Percentiles rank a stretch among this genome's conserved stretches.
Evolutionary conservation across 2,113 vertebrate species (phyloP).

Genomic region (Sinocyclocheilus grahami): DNA sequence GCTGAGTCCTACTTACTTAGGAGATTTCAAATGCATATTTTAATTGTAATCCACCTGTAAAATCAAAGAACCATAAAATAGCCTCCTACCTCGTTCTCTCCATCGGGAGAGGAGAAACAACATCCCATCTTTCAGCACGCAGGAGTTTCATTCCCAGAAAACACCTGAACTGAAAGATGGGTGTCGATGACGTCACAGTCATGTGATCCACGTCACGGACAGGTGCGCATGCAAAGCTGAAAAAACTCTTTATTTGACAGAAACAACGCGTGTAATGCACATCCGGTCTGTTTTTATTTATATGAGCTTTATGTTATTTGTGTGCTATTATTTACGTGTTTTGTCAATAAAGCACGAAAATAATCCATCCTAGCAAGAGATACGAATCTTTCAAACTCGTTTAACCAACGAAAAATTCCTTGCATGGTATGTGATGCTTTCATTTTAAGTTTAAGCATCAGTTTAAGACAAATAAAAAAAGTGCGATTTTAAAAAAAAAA

Average conservation of each 20-base stretch:
- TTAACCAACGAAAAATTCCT: not conserved
- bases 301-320: too few species aligned
- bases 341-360: too few species aligned
- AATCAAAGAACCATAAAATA: not conserved
- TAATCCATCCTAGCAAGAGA: too few species aligned
- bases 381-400: not conserved
- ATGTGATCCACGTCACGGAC: not conserved
- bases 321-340: too few species aligned
- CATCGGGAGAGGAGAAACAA: not conserved
- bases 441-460: not conserved
- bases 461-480: too few species aligned
- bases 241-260: not conserved
- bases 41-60: not conserved
- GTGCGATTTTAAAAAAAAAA: too few species aligned
- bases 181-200: constrained; percentile 17
- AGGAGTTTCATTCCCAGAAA: not conserved
- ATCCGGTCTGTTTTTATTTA: not conserved
- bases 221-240: not conserved
- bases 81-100: not conserved
- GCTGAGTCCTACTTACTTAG: not conserved
- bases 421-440: not conserved
- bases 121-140: constrained; percentile 14
- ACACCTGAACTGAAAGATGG: not conserved
- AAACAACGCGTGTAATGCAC: too few species aligned
- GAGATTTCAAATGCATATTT: not conserved